Conservation (phyloP, 1,140 invertebrate genomes). For the Plectrocnemia conspersa region DNA sequence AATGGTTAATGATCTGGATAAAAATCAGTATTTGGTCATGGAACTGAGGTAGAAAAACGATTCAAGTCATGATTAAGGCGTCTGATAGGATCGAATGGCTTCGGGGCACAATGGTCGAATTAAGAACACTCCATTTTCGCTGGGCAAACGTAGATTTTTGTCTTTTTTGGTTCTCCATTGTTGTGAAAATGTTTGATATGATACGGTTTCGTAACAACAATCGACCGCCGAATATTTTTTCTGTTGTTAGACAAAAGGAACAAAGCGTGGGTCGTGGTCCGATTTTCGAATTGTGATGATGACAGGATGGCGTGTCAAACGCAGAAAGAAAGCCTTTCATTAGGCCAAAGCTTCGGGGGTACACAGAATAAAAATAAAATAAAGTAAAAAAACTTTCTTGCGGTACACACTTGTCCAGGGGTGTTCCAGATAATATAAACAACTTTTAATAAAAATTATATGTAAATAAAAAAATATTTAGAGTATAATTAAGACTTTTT, state of each 20-base stretch:
- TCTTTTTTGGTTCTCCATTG: conserved; percentile 2
- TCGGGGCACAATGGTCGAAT: background rate
- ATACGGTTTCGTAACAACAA: conserved; percentile 7
- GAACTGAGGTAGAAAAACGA: too few species aligned
- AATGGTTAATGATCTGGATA: too few species aligned
- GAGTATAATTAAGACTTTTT: too few species aligned
- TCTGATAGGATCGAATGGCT: background rate
- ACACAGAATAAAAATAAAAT: conserved; percentile 3
- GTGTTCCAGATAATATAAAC: too few species aligned
- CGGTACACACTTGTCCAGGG: conserved; percentile 11
- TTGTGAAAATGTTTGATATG: background rate
- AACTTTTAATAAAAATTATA: too few species aligned
- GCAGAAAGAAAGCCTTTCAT: conserved; percentile 25
- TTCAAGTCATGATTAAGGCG: background rate
- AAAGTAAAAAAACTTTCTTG: conserved; percentile 10
- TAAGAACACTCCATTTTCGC: background rate
- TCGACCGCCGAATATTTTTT: conserved; percentile 1
- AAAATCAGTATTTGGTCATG: too few species aligned
- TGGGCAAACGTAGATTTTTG: background rate
- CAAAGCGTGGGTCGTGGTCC: conserved; percentile 11
- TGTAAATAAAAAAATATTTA: too few species aligned
- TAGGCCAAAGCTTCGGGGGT: background rate
- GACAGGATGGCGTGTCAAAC: conserved; percentile 31
- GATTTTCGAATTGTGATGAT: conserved; percentile 27
- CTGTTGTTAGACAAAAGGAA: background rate